Base-by-base conservation (phyloP, 2,888 invertebrate genomes). In the Tetanocera ferruginea region DNA sequence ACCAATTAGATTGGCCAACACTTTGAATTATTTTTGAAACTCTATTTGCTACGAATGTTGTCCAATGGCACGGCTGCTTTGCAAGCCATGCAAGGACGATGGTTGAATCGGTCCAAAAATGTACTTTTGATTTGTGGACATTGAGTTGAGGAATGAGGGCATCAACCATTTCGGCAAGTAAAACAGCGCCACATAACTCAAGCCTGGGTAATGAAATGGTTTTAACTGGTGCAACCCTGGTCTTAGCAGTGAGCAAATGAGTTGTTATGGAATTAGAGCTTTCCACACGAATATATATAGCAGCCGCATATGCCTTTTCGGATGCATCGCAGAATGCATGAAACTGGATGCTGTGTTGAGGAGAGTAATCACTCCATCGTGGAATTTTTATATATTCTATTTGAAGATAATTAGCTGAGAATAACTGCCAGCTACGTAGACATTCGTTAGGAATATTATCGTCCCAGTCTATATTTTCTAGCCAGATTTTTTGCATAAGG, bases 41-140 rank as follows among this genome's bases (percentile, higher is more conserved):
- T 6, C 76, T 49, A 51, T 78, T 75, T 0, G 77, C 80, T 8
- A 80, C 75, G 25, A 80, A 80, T 2, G 80, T 78, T 43, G 17
- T 25, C 75, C 78, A 80, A 1, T 31, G 31, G 52, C 34, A 74
- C 1, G 78, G 43, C 1, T 49, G 55, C 66, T 79, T 78, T 3
- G 64, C 31, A 19, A 79, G 31, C 77, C 73, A 77, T 2, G 77
- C n/a, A n/a, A n/a, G n/a, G n/a, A n/a, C n/a, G n/a, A n/a, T n/a
- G n/a, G n/a, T n/a, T n/a, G n/a, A n/a, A n/a, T n/a, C n/a, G n/a
- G 2, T 34, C 78, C 4, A 69, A n/a, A 25, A 76, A 76, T 1
- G 69, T 69, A 64, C 70, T 74, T 57, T 49, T n/a, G n/a, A n/a
- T n/a, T n/a, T n/a, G n/a, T n/a, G n/a, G n/a, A n/a, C n/a, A 75